Evolutionary conservation across 2,797 vertebrate species (phyloP), one percentile per base, ranked within the genome.

Genomic region (Rhinichthys osculus): DNA sequence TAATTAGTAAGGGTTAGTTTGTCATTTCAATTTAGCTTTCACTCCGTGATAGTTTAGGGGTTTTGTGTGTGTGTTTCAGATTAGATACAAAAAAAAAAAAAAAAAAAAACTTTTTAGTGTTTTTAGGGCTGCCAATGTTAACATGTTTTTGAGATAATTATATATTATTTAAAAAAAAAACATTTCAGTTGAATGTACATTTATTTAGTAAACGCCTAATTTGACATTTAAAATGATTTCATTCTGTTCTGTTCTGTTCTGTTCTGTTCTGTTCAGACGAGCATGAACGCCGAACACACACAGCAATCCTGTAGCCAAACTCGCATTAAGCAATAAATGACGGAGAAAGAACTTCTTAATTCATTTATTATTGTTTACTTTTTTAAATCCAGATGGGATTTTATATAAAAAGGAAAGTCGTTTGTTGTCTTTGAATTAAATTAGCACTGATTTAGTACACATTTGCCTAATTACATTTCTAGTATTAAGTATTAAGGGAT

Each of bases 351-450:
- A 50, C 30, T 44, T 72, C 21, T 76, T 35, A 14, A 54, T 30
- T 10, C 2, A 54, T 76, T 76, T 54, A 76, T 76, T 76, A 76
- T 54, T 77, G 73, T 72, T 44, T 72, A 44, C 40, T 72, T 72
- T 50, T 13, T 44, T 7, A 16, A 72, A n/a, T 72, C 67, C 40
- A 72, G 23, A 72, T 72, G 38, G 67, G 67, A 23, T 21, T 23
- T 40, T 40, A 33, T 67, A 67, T 23, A 23, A 40, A 38, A 70
- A 40, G 40, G 14, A 44, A 71, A 16, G 47, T 1, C 5, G 52
- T 33, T 70, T 23, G n/a, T 47, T 47, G 67, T 72, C 14, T 66
- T 33, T 74, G 27, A 50, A 52, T 52, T 52, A 33, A 74, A 50
- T 52, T 52, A 74, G 27, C 27, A 52, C 72, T 33, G 72, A 74